These are phyloP conservation scores for Ancistrus triradiatus DNA, from an alignment of 2,113 vertebrate species.

Conservation along the genomic window DNA sequence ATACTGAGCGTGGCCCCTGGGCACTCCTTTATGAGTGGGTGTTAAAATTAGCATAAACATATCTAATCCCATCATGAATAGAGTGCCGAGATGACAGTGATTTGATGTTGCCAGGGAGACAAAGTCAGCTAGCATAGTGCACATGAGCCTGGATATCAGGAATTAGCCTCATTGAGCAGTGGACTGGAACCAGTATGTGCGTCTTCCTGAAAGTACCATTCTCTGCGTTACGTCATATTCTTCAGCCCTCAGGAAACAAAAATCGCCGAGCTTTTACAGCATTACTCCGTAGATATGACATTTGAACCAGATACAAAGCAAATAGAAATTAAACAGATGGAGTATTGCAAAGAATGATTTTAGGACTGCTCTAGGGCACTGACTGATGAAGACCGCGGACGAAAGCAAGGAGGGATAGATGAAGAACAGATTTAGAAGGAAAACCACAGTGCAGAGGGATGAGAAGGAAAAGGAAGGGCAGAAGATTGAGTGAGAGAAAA, in stretches of 20 bases:
- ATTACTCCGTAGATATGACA: not conserved
- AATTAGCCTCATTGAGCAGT: constrained; percentile 36
- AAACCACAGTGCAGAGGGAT: not conserved
- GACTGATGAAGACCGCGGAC: not conserved
- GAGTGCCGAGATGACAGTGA: constrained; percentile 25
- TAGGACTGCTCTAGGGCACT: not conserved
- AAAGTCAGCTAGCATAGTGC: not conserved
- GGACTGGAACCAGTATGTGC: constrained; percentile 33
- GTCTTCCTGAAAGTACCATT: constrained; percentile 6
- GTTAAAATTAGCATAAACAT: constrained; percentile 41
- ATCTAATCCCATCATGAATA: constrained; percentile 43
- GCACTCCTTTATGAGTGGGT: not conserved
- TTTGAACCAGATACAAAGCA: not conserved
- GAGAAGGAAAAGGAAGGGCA: not conserved
- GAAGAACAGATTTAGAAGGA: not conserved
- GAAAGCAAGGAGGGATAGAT: constrained; percentile 6
- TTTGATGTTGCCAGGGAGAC: constrained; percentile 42
- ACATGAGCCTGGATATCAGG: constrained; percentile 17
- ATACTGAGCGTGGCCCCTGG: not conserved
- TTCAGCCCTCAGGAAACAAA: not conserved
- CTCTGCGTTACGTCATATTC: constrained; percentile 11
- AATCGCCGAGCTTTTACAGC: not conserved
- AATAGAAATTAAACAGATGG: not conserved
- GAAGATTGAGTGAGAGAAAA: no score
- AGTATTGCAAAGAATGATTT: not conserved